Evolutionary conservation across 2,888 invertebrate species (phyloP), one percentile per base, ranked within the genome.

Genomic region (Acrobasis consociella): DNA sequence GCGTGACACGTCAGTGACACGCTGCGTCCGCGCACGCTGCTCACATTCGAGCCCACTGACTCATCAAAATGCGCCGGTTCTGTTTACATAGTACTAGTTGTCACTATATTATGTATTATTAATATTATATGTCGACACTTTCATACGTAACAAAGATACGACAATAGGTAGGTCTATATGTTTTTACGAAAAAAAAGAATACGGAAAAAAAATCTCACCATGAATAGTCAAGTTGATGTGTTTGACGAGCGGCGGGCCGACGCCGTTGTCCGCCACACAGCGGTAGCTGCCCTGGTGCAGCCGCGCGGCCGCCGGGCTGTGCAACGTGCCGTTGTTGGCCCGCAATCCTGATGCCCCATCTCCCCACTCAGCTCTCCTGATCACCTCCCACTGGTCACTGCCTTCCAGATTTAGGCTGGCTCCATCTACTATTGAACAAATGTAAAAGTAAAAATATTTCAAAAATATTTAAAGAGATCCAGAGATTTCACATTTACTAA

Each of bases 231-330:
- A 93, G 78, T 95, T 95, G 75, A 97, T 94, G 66, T 95, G 95
- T 91, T 97, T 97, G 75, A 95, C 94, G 9, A 97, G 93, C 9
- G 96, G 96, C 31, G 95, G 93, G 0, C 97, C 97, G 67, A 97
- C 96, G 60, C 96, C 95, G 83, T 97, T 97, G 75, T 95, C 95
- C 1, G 97, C 97, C 68, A 95, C 93, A 81, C 97, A 97, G 74
- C 97, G 94, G 86, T 97, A 97, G 77, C 94, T 93, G 9, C 97
- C 97, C 80, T 95, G 95, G 73, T 95, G 95, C 67, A 93, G 93
- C 46, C 96, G 94, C 62, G 94, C 93, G 13, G 96, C 95, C 37
- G 94, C 93, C 59, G 93, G 93, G 2, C 96, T 94, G 72, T 93
- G 86, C 66, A 96, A 85, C 13, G 95, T 94, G 55, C 96, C 95